Conservation (phyloP, 92 coral and sea anemone genomes). For the Muricea muricata region DNA sequence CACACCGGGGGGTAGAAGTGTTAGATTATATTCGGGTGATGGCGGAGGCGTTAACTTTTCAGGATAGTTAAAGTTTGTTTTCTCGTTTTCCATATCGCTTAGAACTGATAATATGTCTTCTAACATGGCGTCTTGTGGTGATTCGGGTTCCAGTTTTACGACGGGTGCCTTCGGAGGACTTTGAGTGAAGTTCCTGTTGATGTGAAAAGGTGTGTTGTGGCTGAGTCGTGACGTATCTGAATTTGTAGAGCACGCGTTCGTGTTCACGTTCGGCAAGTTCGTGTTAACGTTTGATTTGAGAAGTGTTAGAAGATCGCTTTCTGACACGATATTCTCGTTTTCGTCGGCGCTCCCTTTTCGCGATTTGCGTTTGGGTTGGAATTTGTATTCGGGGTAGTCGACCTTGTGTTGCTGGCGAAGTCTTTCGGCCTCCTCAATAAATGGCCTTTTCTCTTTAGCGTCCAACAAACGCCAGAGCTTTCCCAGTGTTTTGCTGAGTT, state of each 20-base stretch:
- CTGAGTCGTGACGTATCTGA: background rate
- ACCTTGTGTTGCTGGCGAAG: slow-evolving; percentile 92
- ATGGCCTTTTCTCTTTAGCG: slow-evolving; percentile 92
- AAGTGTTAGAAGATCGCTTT: slow-evolving; percentile 33
- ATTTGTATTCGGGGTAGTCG: slow-evolving; percentile 96
- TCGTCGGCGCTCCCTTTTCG: slow-evolving; percentile 57
- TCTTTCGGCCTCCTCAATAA: slow-evolving; percentile 97
- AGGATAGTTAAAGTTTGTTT: background rate
- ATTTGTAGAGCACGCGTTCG: background rate
- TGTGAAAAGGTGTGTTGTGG: background rate
- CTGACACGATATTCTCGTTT: slow-evolving; percentile 44
- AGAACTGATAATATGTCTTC: slow-evolving; percentile 25
- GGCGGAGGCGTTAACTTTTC: slow-evolving; percentile 14
- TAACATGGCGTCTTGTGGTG: slow-evolving; percentile 24
- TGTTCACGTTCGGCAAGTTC: background rate
- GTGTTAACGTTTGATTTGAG: slow-evolving; percentile 18
- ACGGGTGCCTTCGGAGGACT: background rate
- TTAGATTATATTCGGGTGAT: background rate
- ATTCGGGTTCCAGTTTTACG: slow-evolving; percentile 11
- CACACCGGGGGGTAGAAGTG: background rate
- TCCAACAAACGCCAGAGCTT: slow-evolving; percentile 93
- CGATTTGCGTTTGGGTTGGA: slow-evolving; percentile 89
- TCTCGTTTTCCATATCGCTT: slow-evolving; percentile 33
- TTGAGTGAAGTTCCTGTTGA: slow-evolving; percentile 17
- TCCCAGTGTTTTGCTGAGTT: slow-evolving; percentile 97